These are phyloP conservation scores for Aproaerema taeniolella DNA, from an alignment of 2,888 invertebrate genomes.

Conservation along the genomic window DNA sequence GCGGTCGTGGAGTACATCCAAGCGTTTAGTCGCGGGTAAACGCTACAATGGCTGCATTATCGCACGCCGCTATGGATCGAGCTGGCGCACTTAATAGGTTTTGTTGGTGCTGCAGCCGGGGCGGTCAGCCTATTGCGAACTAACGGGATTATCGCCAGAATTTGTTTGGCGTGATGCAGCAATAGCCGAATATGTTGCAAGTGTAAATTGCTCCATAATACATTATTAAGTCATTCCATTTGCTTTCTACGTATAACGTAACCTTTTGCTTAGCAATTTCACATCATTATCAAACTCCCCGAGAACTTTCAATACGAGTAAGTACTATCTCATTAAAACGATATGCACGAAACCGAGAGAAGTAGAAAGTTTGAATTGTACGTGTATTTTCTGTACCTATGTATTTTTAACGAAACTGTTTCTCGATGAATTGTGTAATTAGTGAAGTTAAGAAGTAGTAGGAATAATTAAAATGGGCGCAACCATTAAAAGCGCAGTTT, in stretches of 20 bases:
- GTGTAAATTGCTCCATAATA: constrained; percentile 15
- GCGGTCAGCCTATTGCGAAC: constrained; percentile 63
- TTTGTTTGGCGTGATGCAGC: constrained; percentile 48
- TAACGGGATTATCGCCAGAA: constrained; percentile 66
- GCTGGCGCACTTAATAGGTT: constrained; percentile 73
- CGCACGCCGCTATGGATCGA: constrained; percentile 55
- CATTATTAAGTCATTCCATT: no score
- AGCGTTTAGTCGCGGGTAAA: constrained; percentile 52
- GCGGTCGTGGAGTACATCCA: constrained; percentile 54
- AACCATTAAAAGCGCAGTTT: constrained; percentile 76
- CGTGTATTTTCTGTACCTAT: no score
- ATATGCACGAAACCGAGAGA: no score
- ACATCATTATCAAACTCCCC: no score
- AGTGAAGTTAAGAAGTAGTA: constrained; percentile 46
- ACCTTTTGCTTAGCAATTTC: no score
- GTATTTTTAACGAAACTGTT: no score
- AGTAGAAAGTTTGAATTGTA: no score
- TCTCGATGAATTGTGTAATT: no score
- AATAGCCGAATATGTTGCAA: constrained; percentile 38
- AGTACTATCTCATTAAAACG: no score
- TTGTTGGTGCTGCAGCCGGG: constrained; percentile 54
- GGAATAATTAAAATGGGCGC: constrained; percentile 71
- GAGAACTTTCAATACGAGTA: no score
- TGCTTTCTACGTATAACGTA: no score
- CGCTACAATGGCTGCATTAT: constrained; percentile 59